Evolutionary conservation across 2,797 vertebrate species (phyloP).

Genomic region (Ataeniobius toweri): DNA sequence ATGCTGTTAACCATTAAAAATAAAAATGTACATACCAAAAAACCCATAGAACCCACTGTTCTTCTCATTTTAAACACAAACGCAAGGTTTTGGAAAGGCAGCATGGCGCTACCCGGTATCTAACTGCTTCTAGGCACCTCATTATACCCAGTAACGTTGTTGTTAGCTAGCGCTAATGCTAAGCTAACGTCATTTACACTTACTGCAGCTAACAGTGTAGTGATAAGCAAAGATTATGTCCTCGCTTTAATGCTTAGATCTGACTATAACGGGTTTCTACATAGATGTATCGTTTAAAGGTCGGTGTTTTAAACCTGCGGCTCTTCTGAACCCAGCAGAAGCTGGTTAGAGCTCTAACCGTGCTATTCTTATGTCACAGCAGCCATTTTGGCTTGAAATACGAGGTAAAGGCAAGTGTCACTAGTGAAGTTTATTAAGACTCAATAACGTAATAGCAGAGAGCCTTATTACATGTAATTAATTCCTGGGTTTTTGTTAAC

Average conservation of each 20-base stretch:
- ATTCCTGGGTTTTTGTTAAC: neutral
- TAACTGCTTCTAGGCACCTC: neutral
- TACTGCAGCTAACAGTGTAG: neutral
- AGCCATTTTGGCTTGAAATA: constrained; percentile 11
- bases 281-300: too few species aligned
- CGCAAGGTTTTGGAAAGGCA: constrained; percentile 12
- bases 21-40: neutral
- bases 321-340: neutral
- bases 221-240: neutral
- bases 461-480: neutral
- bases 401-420: neutral
- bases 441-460: neutral
- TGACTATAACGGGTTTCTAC: rapidly evolving
- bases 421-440: neutral
- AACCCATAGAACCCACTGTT: rapidly evolving
- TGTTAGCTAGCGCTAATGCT: constrained; percentile 18
- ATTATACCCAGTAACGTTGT: neutral
- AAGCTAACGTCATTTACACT: constrained; percentile 16
- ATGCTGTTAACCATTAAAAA: constrained; percentile 1
- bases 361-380: constrained; percentile 1
- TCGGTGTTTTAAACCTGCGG: neutral
- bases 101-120: neutral
- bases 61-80: rapidly evolving
- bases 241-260: neutral
- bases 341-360: neutral